Conservation (phyloP, 2,888 invertebrate genomes). For the Plusia festucae region DNA sequence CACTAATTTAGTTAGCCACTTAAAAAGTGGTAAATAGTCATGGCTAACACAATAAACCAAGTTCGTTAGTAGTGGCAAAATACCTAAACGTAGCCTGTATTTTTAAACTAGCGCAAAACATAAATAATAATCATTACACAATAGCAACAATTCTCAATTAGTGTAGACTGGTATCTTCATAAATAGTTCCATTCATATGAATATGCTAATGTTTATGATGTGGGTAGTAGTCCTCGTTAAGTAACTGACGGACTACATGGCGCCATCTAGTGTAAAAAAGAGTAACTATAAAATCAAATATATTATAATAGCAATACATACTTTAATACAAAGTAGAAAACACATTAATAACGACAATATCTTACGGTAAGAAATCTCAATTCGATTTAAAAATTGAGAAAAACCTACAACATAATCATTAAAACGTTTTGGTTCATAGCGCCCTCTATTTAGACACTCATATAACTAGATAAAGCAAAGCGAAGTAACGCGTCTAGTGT, state of each 20-base stretch:
- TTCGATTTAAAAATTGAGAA: no score
- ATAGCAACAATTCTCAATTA: constrained; percentile 1
- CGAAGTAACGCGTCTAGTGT: no score
- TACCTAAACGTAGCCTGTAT: neutral
- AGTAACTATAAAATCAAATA: constrained; percentile 16
- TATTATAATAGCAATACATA: no score
- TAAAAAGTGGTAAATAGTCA: neutral
- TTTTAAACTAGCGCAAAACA: neutral
- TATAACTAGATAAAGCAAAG: neutral
- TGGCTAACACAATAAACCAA: neutral
- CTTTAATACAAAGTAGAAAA: no score
- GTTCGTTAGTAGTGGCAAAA: neutral
- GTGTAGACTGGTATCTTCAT: constrained; percentile 23
- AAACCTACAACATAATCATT: no score
- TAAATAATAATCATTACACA: constrained; percentile 6
- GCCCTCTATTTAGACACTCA: neutral
- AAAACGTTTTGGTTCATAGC: neutral
- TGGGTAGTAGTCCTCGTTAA: constrained; percentile 44
- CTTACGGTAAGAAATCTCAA: no score
- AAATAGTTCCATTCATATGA: constrained; percentile 17
- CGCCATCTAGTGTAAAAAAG: constrained; percentile 42
- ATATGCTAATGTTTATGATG: constrained; percentile 45
- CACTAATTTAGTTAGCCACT: neutral
- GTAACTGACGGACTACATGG: neutral
- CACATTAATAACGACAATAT: no score